Base-by-base conservation (phyloP, 2,888 invertebrate genomes). In the Andrena hattorfiana region DNA sequence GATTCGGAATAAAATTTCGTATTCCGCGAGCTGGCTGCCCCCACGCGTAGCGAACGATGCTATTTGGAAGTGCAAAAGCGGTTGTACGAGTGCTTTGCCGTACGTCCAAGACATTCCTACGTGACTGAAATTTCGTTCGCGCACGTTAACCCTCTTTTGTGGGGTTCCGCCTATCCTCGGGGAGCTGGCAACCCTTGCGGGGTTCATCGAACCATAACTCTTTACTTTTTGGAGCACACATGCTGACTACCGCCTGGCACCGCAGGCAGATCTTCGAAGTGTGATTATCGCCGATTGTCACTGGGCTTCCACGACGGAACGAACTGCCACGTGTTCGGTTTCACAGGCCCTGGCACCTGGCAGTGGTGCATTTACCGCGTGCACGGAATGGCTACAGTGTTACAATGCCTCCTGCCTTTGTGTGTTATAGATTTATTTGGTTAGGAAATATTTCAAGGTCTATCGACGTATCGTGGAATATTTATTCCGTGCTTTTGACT, bases 131-230 rank as follows among this genome's bases (percentile, higher is more conserved):
- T 90, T 88, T 84, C 70, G 60, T 64, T 77, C 54, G 49, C 42
- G 6, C 56, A 16, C 54, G 49, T 70, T 62, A 72, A 64, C 82
- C 82, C 80, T 82, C 83, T 85, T 85, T 49, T 32, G 77, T 72
- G 77, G 68, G 67, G 42, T 26, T 35, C 30, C 66, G 13, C 48
- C n/a, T 51, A 13, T 80, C 74, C 68, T 49, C 26, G 20, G 74
- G 71, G 60, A 48, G 35, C 35, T 51, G 35, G 20, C 70, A 49
- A 51, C 77, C 81, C 75, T 60, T 59, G 48, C 32, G 30, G 68
- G 83, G 87, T 77, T 89, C 86, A 83, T 74, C 87, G 76, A 70
- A 88, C 84, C 89, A 81, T 89, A 90, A 91, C 90, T 90, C 88
- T 90, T 90, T 88, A 84, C 84, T 80, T 84, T 87, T 83, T 51